Conservation (phyloP, 37 sponge, comb jelly and placozoan species). For the Dysidea cf. avara region DNA sequence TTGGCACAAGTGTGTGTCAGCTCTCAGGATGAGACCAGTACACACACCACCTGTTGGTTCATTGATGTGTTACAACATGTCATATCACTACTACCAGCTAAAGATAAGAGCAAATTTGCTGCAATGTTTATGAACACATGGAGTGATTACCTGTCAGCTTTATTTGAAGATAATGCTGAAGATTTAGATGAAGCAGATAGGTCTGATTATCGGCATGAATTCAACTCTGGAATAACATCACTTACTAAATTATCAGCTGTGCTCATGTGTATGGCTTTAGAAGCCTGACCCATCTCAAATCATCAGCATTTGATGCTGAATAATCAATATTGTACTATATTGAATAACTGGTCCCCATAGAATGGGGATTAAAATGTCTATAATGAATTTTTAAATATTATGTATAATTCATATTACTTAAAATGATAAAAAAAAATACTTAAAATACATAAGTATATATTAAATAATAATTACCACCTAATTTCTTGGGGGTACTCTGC, state of each 20-base stretch:
- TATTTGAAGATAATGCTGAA: constrained; percentile 40
- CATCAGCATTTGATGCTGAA: no score
- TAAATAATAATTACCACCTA: no score
- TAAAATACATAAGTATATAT: no score
- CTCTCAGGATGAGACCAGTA: no score
- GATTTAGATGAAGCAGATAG: constrained; percentile 19
- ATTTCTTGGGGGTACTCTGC: no score
- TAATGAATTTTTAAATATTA: no score
- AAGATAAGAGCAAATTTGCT: constrained; percentile 6
- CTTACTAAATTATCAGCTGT: constrained; percentile 1
- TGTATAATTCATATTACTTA: no score
- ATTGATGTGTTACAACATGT: constrained; percentile 4
- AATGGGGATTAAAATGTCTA: no score
- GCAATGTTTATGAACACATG: constrained; percentile 21
- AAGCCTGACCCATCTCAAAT: no score
- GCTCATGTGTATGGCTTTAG: background rate
- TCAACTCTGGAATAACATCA: background rate
- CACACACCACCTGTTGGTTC: constrained; percentile 25
- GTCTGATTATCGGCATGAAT: background rate
- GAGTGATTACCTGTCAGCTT: constrained; percentile 35
- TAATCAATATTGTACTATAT: no score
- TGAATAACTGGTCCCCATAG: no score
- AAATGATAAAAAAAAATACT: no score
- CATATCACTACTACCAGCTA: constrained; percentile 15
- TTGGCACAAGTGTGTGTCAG: constrained; percentile 20